Base-by-base conservation (phyloP, 1,140 invertebrate species). In the Andricus grossulariae region DNA sequence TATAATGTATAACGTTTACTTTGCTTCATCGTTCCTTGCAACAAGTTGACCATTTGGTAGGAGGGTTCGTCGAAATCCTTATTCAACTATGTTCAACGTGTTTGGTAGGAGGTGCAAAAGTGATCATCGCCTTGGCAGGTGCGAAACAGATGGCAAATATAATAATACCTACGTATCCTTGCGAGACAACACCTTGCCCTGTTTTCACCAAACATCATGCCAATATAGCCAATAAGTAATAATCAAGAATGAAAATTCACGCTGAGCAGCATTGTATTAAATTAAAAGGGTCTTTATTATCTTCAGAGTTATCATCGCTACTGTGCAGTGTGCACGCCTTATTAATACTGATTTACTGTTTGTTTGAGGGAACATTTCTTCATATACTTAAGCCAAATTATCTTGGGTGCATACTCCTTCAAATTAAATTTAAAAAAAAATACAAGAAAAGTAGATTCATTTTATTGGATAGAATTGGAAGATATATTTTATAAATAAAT, bases 91-190 rank as follows among this genome's bases (percentile, higher is more conserved):
- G 21, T 32, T 60, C 13, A 60, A 60, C 19, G 57, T 60, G 57
- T 82, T 82, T 76, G 51, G 80, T 82, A 84, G 81, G 86, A 87
- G 86, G 87, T 86, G 87, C 84, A 82, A 88, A 88, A 84, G 78
- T 81, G 83, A 84, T 85, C 79, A 87, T 87, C 80, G 77, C 81
- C 81, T 88, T 88, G 85, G 88, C 89, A 90, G 89, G 88, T 90
- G 89, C 85, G 85, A 90, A 90, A 88, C 89, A 90, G 89, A 89
- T 90, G 89, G 86, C 80, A 82, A 74, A 79, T 81, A 66, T 80
- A 83, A 81, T 83, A 77, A 81, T 60, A 73, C 49, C 18, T 76
- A 66, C 73, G 66, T 76, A 78, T 77, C 74, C 74, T 74, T 60
- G 32, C 76, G 49, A 79, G 72, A 74, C 76, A 78, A 80, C 79